Conservation (phyloP, 2,113 vertebrate genomes). For the Mobula birostris region DNA sequence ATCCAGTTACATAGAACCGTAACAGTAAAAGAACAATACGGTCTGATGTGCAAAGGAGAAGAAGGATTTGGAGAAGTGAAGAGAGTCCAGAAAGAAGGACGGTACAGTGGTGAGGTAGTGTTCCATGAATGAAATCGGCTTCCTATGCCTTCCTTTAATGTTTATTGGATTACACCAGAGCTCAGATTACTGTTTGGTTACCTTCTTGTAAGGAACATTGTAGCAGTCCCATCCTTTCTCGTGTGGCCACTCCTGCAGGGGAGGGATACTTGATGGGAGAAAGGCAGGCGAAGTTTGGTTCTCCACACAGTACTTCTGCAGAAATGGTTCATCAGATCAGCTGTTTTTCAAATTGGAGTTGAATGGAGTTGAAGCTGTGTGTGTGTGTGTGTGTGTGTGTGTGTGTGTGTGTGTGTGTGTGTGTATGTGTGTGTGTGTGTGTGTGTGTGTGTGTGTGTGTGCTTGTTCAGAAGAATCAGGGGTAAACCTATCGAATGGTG, state of each 20-base stretch:
- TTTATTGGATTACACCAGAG: neutral
- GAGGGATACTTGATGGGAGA: neutral
- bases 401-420: neutral
- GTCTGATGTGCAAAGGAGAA: neutral
- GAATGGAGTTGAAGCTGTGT: neutral
- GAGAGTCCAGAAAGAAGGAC: neutral
- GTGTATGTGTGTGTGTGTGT: neutral
- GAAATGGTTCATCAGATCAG: neutral
- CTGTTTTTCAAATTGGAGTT: neutral
- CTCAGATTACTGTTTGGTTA: neutral
- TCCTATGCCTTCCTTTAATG: neutral
- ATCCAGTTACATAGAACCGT: neutral
- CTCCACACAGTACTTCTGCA: neutral
- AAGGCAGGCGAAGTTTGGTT: neutral
- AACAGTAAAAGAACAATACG: neutral
- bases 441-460: neutral
- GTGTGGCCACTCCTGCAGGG: neutral
- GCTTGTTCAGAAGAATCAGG: too few species aligned
- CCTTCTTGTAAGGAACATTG: neutral
- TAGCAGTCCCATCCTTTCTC: too few species aligned
- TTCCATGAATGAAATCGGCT: neutral
- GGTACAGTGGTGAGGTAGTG: neutral
- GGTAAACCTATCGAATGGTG: too few species aligned
- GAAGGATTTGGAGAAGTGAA: neutral
- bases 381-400: too few species aligned